phyloP scores from a whole-genome alignment of 2,888 invertebrate genomes.

The Epinotia nisella region DNA sequence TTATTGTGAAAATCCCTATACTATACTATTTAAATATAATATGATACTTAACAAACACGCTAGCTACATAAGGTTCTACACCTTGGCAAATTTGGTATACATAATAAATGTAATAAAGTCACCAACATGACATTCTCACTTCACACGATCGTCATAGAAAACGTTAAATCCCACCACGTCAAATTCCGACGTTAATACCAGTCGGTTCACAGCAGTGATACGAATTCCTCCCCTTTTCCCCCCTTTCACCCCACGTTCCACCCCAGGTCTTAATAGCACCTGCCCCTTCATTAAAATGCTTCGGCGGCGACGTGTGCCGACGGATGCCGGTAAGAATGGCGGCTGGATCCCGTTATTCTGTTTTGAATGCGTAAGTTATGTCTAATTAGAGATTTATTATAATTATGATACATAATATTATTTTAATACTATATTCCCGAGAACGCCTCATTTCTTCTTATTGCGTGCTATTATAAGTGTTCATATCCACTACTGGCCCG shows the following conservation, averaged over 20 bases:
- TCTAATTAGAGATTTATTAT: slow-evolving; percentile 12
- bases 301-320: slow-evolving; percentile 26
- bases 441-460: too few species aligned
- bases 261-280: slow-evolving; percentile 24
- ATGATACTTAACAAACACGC: too few species aligned
- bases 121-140: background rate
- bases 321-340: slow-evolving; percentile 31
- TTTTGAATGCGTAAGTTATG: slow-evolving; percentile 8
- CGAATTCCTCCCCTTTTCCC: slow-evolving; percentile 16
- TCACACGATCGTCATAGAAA: background rate
- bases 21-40: too few species aligned
- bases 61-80: too few species aligned
- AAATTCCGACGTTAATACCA: slow-evolving; percentile 26
- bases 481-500: too few species aligned
- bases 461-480: too few species aligned
- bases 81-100: too few species aligned
- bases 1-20: too few species aligned
- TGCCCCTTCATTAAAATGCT: slow-evolving; percentile 41
- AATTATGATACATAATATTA: background rate
- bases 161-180: slow-evolving; percentile 11
- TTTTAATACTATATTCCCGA: background rate
- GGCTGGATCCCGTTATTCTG: background rate
- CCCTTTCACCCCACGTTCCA: background rate
- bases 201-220: slow-evolving; percentile 32
- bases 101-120: too few species aligned